These are phyloP conservation scores for Linepithema humile DNA, from an alignment of 1,140 invertebrate species.

Conservation along the genomic window DNA sequence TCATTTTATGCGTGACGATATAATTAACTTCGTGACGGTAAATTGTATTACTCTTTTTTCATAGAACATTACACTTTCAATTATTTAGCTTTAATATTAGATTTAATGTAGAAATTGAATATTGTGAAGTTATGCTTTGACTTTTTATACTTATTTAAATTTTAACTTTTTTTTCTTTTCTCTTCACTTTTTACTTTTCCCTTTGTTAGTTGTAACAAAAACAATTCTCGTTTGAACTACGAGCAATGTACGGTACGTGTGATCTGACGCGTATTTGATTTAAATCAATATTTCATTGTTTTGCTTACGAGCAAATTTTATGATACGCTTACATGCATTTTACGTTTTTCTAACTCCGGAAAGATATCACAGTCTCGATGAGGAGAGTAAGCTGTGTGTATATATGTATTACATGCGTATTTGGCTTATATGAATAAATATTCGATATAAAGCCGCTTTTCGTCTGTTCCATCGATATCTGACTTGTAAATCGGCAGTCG, in stretches of 20 bases:
- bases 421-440: background rate
- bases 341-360: background rate
- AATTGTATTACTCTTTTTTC: background rate
- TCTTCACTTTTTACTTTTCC: background rate
- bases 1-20: background rate
- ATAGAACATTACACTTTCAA: background rate
- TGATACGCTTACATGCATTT: background rate
- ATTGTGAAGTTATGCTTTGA: background rate
- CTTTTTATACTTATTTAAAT: background rate
- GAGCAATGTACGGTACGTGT: background rate
- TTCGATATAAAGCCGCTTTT: background rate
- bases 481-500: too few relatives aligned
- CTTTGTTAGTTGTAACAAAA: background rate
- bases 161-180: background rate
- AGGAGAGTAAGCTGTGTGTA: background rate
- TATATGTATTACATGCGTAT: background rate
- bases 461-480: background rate
- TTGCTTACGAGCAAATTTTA: background rate
- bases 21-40: background rate
- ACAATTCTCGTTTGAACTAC: background rate
- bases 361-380: background rate
- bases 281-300: constrained; percentile 28
- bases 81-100: background rate
- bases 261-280: background rate
- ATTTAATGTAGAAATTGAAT: constrained; percentile 7